Conservation (phyloP, 2,888 invertebrate genomes). For the Brassicogethes aeneus region DNA sequence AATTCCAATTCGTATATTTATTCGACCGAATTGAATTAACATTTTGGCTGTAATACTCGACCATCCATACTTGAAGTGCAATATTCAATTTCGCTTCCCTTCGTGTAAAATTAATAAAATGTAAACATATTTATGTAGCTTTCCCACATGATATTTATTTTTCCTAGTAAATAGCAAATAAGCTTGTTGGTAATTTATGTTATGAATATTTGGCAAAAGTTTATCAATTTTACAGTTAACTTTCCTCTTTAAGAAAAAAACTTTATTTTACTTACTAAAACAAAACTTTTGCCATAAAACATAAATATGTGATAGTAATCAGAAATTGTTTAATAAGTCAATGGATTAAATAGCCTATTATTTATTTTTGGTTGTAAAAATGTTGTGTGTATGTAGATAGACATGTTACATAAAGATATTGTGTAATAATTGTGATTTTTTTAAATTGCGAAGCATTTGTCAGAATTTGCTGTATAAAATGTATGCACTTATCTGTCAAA, state of each 20-base stretch:
- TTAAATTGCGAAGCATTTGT: no score
- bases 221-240: no score
- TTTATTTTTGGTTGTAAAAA: slow-evolving; percentile 11
- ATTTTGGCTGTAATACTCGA: slow-evolving; percentile 21
- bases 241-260: no score
- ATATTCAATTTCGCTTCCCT: slow-evolving; percentile 14
- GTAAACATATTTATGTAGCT: no score
- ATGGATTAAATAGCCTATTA: background rate
- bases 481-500: no score
- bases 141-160: no score
- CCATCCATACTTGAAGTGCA: slow-evolving; percentile 26
- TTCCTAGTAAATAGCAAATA: no score
- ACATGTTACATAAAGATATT: background rate
- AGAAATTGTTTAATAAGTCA: background rate
- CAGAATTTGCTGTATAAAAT: no score
- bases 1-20: slow-evolving; percentile 14
- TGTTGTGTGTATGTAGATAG: slow-evolving; percentile 9
- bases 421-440: background rate
- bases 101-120: no score
- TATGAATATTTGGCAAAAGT: no score
- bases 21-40: slow-evolving; percentile 18
- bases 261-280: no score
- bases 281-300: background rate
- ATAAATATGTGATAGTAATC: background rate
- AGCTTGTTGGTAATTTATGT: no score